A percentile compares a stretch with the other conserved stretches of the same genome.
Evolutionary conservation across 2,113 vertebrate species (phyloP).

Genomic region (Pterophyllum scalare): DNA sequence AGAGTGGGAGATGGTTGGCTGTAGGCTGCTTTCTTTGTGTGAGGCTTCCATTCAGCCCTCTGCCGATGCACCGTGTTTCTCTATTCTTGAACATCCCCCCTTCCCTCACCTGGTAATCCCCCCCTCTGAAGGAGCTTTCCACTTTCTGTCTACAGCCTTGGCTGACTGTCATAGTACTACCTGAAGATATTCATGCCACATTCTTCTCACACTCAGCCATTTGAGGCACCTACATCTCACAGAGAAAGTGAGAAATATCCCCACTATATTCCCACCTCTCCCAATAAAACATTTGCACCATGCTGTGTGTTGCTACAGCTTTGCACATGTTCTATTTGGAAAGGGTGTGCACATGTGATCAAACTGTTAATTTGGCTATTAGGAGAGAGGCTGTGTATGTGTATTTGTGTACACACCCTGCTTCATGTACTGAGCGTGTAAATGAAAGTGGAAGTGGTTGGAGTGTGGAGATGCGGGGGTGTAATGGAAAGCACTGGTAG

Average conservation of each 20-base stretch:
- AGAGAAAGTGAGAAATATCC: constrained; percentile 49
- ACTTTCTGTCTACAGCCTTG: constrained; percentile 9
- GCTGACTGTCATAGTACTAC: constrained; percentile 48
- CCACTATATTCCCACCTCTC: constrained; percentile 38
- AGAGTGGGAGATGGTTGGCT: constrained; percentile 14
- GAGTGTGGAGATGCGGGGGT: constrained; percentile 17
- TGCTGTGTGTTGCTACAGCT: constrained; percentile 28
- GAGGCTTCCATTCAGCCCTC: constrained; percentile 26
- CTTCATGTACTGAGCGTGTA: background rate
- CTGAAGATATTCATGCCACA: constrained; percentile 45
- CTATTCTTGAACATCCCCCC: constrained; percentile 34
- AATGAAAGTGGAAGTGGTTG: constrained; percentile 15
- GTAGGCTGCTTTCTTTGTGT: constrained; percentile 49
- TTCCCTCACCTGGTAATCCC: background rate
- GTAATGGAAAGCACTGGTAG: constrained; percentile 46
- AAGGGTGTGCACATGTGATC: background rate
- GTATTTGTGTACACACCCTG: constrained; percentile 5
- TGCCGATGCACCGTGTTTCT: constrained; percentile 20
- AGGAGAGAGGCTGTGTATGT: constrained; percentile 1
- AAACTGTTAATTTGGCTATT: constrained; percentile 50
- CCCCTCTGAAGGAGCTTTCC: background rate
- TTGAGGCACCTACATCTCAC: constrained; percentile 5
- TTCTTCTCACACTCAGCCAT: constrained; percentile 43
- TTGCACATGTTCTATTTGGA: constrained; percentile 9
- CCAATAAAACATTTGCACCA: constrained; percentile 41